Conservation (phyloP, 2,797 vertebrate species). For the Micrastur ruficollis region DNA sequence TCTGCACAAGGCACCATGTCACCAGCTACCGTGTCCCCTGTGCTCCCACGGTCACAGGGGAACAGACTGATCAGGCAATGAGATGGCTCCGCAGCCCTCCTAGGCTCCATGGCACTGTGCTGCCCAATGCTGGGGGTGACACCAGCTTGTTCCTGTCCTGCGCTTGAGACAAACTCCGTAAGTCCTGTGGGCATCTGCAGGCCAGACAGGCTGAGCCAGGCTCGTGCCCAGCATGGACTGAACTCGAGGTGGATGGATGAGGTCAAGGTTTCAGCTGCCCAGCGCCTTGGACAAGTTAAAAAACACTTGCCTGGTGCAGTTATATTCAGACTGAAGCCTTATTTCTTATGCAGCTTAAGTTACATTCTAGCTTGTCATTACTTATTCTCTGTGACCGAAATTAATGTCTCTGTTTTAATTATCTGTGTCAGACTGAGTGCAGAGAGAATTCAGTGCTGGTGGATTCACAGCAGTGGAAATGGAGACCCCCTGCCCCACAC, state of each 20-base stretch:
- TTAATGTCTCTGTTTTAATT: background rate
- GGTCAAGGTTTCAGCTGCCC: background rate
- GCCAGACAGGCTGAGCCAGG: background rate
- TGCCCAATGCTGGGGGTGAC: background rate
- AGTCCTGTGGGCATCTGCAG: background rate
- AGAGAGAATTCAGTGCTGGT: background rate
- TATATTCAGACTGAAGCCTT: background rate
- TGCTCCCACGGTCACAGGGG: background rate
- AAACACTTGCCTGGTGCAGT: background rate
- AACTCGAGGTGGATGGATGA: rapidly evolving
- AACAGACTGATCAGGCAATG: background rate
- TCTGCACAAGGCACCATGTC: background rate
- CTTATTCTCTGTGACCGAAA: background rate
- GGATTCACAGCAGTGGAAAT: background rate
- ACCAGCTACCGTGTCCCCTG: background rate
- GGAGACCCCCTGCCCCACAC: background rate
- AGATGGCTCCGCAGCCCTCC: background rate
- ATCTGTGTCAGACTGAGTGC: background rate
- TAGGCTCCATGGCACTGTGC: rapidly evolving
- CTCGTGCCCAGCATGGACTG: rapidly evolving
- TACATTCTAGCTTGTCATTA: background rate
- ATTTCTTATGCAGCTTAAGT: background rate
- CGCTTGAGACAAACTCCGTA: rapidly evolving
- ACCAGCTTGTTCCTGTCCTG: background rate
- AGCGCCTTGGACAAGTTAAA: background rate